Evolutionary conservation across 2,113 vertebrate species (phyloP), one percentile per base, ranked within the genome.

Genomic region (Castor canadensis): DNA sequence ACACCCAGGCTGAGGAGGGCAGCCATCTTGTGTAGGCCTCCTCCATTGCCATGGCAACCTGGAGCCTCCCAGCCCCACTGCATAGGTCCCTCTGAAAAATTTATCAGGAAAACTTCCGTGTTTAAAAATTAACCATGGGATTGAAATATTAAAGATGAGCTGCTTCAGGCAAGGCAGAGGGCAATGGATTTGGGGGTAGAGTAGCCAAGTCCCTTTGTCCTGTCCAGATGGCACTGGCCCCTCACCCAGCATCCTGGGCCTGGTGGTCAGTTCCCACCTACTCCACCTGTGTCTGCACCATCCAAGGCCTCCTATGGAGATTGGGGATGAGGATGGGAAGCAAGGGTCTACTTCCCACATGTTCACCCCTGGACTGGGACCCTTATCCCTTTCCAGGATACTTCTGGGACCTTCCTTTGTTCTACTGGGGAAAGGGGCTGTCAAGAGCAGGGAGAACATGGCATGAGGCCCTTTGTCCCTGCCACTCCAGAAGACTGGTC

Each of bases 81-180:
- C 96, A 87, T 73, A 88, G 94, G 95, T 90, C 97, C 95, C 96
- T 97, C 89, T 97, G 96, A 97, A 98, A 98, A 97, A 97, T 97
- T 96, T 73, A 98, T 98, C 91, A 94, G 94, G 96, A 97, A 97
- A 98, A 97, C 97, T 96, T 98, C 96, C 83, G 0, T 97, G 97
- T 97, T 98, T 98, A 97, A 97, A 97, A 97, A 98, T 98, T 97
- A 97, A 98, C 96, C 60, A 87, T 40, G 62, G 89, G 80, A 93
- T 94, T 97, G 89, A 98, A 97, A 97, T 96, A 97, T 97, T 97
- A 96, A 97, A 98, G 96, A 97, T 96, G 87, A 96, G 66, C 96
- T 73, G 79, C 94, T 97, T 91, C 83, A 94, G 93, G 77, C 16
- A 8, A 94, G 93, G 77, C 75, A 38, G 85, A 97, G 96, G 90